Evolutionary conservation across 2,888 invertebrate genomes (phyloP), one percentile per base, ranked within the genome.

Genomic region (Temnothorax rugatulus): DNA sequence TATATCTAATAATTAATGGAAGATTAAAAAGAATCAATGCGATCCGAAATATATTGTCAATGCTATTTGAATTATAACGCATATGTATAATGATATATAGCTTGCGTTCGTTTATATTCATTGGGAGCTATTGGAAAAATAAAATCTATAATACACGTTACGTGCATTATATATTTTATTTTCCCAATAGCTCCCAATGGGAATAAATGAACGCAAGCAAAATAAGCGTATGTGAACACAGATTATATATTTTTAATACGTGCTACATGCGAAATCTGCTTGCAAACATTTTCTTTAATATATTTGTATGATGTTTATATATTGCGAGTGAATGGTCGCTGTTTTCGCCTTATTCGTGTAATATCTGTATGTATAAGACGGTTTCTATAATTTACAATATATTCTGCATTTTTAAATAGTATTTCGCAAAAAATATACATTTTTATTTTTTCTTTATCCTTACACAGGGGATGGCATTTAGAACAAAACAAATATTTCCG

Each of bases 301-400:
- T 93, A 93, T 93, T 93, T 93, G 89, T 93, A 93, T 91, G 91
- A 89, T 91, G 91, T 93, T 93, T 92, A 90, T 91, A 92, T 89
- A 73, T 91, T 86, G 88, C 87, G 87, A 86, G 84, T 91, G 88
- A 90, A 90, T 84, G 90, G 84, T 88, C 84, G 86, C 88, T 90
- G 87, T 90, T 89, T 86, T 86, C 29, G 88, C 86, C 89, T 90
- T 91, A 91, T 84, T 90, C 85, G 85, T 87, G 87, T 90, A 88
- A 90, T 84, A 90, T 90, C 90, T 90, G 85, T 91, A 91, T 90
- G 85, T 91, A 91, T 87, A 88, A 91, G 87, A 90, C 73, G 75
- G 77, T 90, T 84, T 90, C 90, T 90, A 90, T 90, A 91, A 90
- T 90, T 86, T 88, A 91, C 84, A 90, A 87, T 85, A 84, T 90